These are phyloP conservation scores for Drosophila mercatorum DNA, from an alignment of 2,888 invertebrate genomes.

Conservation along the genomic window DNA sequence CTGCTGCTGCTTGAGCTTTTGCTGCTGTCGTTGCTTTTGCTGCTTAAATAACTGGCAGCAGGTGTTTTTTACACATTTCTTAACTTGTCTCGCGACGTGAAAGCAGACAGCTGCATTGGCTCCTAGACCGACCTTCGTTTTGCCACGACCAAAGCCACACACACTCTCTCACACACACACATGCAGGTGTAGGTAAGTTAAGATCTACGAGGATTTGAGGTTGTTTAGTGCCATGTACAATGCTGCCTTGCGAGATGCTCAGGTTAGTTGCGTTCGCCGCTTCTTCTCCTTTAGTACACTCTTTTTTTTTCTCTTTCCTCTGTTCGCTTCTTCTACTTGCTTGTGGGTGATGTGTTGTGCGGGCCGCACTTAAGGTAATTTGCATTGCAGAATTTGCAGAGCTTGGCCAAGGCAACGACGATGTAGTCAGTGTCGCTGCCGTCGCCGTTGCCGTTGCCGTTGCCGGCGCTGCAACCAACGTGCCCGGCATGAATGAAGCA, in stretches of 20 bases:
- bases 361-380: conserved; percentile 80
- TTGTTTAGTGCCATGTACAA: conserved; percentile 80
- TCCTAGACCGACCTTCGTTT: conserved; percentile 32
- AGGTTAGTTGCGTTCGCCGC: conserved; percentile 27
- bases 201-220: conserved; percentile 80
- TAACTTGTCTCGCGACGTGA: conserved; percentile 71
- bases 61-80: conserved; percentile 81
- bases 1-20: conserved; percentile 14
- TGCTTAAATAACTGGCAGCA: conserved; percentile 78
- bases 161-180: conserved; percentile 34
- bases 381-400: conserved; percentile 80
- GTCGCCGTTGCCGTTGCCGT: neutral
- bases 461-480: conserved; percentile 59
- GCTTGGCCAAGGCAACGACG: conserved; percentile 72
- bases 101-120: conserved; percentile 73
- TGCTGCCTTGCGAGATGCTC: conserved; percentile 45
- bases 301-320: neutral
- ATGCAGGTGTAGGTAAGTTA: conserved; percentile 67
- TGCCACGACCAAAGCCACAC: conserved; percentile 29
- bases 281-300: neutral
- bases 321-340: conserved; percentile 48
- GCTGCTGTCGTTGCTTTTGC: conserved; percentile 32
- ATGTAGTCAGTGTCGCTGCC: conserved; percentile 33
- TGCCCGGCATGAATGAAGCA: conserved; percentile 81
- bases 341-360: conserved; percentile 77